A percentile compares a stretch with the other conserved stretches of the same genome.
Conservation (phyloP, 2,113 vertebrate species). For the Oreochromis niloticus region DNA sequence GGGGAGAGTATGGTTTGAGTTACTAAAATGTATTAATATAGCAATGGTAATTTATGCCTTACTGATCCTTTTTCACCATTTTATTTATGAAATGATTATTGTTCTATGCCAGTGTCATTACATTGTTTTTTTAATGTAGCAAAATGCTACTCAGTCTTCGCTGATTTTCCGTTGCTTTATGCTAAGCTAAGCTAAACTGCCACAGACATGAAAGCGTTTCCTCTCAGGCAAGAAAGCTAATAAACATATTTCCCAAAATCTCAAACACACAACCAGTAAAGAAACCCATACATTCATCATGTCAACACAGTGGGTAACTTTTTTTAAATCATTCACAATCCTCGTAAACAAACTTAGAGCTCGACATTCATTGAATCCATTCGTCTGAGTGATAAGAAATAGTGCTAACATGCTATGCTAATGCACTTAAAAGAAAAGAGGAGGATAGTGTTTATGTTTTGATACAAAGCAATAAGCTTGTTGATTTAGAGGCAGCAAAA, state of each 20-base stretch:
- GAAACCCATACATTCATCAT: not conserved
- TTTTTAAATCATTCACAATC: not conserved
- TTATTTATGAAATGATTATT: not conserved
- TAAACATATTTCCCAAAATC: not conserved
- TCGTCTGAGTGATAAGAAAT: not conserved
- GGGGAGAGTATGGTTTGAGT: not conserved
- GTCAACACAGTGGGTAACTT: not conserved
- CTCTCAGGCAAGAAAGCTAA: not conserved
- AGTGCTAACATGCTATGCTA: not conserved
- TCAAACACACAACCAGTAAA: not conserved
- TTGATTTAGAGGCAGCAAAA: not conserved
- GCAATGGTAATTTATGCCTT: not conserved
- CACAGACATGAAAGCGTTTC: not conserved
- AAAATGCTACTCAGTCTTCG: not conserved
- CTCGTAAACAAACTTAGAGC: not conserved
- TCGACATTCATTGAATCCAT: not conserved
- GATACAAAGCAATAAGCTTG: not conserved
- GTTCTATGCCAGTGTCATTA: not conserved
- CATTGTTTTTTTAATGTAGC: not conserved
- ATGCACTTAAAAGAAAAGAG: not conserved
- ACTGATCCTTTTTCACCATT: not conserved
- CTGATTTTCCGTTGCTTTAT: not conserved
- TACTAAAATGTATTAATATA: not conserved
- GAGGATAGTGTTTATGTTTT: not conserved
- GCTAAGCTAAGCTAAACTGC: not conserved